A percentile compares a stretch with the other conserved stretches of the same genome.
Conservation (phyloP, 2,797 vertebrate species). For the Nannoperca australis region DNA sequence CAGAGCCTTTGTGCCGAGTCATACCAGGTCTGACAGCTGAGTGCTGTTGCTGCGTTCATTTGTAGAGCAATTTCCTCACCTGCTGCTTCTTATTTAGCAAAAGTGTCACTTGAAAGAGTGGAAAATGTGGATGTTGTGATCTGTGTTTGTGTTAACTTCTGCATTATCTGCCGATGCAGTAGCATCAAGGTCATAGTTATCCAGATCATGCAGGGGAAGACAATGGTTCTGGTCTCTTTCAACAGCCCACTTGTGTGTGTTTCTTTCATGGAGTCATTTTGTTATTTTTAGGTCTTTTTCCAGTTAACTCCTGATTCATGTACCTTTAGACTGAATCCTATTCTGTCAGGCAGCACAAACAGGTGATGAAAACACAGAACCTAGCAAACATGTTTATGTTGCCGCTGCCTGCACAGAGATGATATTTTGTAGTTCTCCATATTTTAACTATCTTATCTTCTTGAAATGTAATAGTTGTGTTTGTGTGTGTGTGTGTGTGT, state of each 20-base stretch:
- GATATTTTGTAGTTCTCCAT: neutral
- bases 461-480: slow-evolving; percentile 12
- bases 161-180: slow-evolving; percentile 10
- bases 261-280: slow-evolving; percentile 39
- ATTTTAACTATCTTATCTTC: neutral
- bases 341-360: slow-evolving; percentile 3
- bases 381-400: neutral
- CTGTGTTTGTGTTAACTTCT: slow-evolving; percentile 1
- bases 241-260: slow-evolving; percentile 35
- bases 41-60: neutral
- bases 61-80: slow-evolving; percentile 17
- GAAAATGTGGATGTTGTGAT: slow-evolving; percentile 33
- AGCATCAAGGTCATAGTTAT: slow-evolving; percentile 46
- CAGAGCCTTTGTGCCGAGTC: slow-evolving; percentile 1
- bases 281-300: slow-evolving; percentile 55
- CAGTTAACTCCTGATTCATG: slow-evolving; percentile 32
- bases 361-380: slow-evolving; percentile 25
- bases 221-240: slow-evolving; percentile 25
- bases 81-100: slow-evolving; percentile 20
- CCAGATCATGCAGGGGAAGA: slow-evolving; percentile 7
- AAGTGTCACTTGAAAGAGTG: slow-evolving; percentile 26
- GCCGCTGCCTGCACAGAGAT: neutral
- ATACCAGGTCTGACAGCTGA: slow-evolving; percentile 15
- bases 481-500: slow-evolving; percentile 32
- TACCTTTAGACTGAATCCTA: slow-evolving; percentile 34